Percentiles rank a stretch among this genome's conserved stretches.
Evolutionary conservation across 2,113 vertebrate genomes (phyloP).

Genomic region (Hiodon tergisus): DNA sequence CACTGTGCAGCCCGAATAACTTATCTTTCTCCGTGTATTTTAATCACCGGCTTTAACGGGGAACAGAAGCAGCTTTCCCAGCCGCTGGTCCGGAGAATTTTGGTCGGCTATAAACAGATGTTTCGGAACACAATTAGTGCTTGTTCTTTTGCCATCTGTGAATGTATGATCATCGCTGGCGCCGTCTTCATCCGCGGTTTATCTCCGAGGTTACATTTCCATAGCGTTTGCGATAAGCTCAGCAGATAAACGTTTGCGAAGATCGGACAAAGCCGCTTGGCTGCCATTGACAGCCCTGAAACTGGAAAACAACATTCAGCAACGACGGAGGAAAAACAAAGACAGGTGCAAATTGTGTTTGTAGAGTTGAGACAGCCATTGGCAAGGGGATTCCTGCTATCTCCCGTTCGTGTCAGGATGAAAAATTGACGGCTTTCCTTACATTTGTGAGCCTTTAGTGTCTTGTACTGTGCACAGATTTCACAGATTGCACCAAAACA

Average conservation of each 20-base stretch:
- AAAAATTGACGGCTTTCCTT: too few relatives aligned
- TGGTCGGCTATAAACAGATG: neutral
- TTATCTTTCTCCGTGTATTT: neutral
- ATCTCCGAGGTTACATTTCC: neutral
- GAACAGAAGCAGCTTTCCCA: neutral
- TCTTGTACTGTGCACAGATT: too few relatives aligned
- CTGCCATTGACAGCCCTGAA: too few relatives aligned
- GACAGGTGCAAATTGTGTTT: too few relatives aligned
- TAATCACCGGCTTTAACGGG: neutral
- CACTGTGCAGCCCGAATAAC: neutral
- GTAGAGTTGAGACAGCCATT: too few relatives aligned
- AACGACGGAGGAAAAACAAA: too few relatives aligned
- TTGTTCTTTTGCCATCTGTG: constrained; percentile 14
- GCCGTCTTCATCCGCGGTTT: neutral
- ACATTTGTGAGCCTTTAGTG: too few relatives aligned
- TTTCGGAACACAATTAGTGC: constrained; percentile 8
- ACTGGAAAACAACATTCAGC: too few relatives aligned
- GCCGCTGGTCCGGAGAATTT: neutral
- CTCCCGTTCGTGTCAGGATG: too few relatives aligned
- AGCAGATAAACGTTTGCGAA: neutral
- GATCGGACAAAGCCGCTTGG: neutral
- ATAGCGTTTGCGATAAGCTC: neutral
- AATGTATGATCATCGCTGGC: neutral
- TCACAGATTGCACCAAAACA: too few relatives aligned
- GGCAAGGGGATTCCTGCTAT: too few relatives aligned